Evolutionary conservation across 1,140 invertebrate genomes (phyloP), one percentile per base, ranked within the genome.

Genomic region (Oryzaephilus surinamensis): DNA sequence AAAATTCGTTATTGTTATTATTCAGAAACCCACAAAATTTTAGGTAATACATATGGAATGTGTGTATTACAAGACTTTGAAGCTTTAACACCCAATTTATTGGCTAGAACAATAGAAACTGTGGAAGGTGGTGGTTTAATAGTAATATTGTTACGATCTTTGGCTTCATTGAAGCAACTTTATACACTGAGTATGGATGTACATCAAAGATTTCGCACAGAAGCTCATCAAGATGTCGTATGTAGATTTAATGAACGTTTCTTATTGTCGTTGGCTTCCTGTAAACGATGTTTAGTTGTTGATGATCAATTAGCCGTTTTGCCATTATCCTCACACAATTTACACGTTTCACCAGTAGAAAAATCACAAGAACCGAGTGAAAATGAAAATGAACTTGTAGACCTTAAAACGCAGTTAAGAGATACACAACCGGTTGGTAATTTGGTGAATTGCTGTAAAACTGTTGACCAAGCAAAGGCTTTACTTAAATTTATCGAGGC

Each of bases 101-200:
- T 99, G 55, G 97, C 97, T 0, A 70, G 96, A 45, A 98, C 96
- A 4, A 79, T 99, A 48, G 97, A 99, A 73, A 99, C 97, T 0
- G 90, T 99, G 1, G 92, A 98, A 74, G 96, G 97, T 36, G 96
- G 97, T 41, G 97, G 97, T 13, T 52, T 98, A 0, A 80, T 99
- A 40, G 76, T 98, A 20, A 71, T 98, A 37, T 63, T 99, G 6
- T 65, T 99, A 0, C 79, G 87, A 57, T 79, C 79, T 16, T 70
- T 99, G 43, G 72, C 75, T 29, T 98, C 94, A 0, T 65, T 99
- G 4, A 84, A 90, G 61, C 94, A 99, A 60, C 70, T 99, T 0
- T 97, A 91, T 58, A 90, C 94, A 2, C 85, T 99, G 73, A 81
- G 81, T 43, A 99, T 99, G 97, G 96, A 99, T 76, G 92, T 99